Conservation (phyloP, 2,797 vertebrate species). For the Pagetopsis macropterus region DNA sequence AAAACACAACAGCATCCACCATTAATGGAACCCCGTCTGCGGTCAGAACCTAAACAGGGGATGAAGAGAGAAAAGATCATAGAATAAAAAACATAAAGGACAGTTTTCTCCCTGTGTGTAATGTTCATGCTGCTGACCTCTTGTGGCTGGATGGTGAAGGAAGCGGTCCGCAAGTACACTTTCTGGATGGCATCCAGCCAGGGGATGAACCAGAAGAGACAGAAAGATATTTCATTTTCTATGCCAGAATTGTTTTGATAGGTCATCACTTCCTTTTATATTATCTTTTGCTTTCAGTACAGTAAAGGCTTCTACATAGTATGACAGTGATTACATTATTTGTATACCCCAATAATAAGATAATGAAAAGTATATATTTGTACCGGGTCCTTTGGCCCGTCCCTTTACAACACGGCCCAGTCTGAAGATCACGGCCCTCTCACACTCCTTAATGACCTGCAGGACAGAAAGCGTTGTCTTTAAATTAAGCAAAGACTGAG, state of each 20-base stretch:
- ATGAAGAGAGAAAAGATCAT: neutral
- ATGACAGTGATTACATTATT: too few species aligned
- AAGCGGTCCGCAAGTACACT: constrained; percentile 67
- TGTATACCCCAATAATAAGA: too few species aligned
- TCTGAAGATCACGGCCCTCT: constrained; percentile 71
- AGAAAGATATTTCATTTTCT: too few species aligned
- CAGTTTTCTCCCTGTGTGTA: neutral
- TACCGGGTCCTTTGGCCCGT: constrained; percentile 69
- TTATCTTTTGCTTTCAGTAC: too few species aligned
- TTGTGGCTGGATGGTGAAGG: constrained; percentile 66
- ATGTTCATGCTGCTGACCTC: too few species aligned
- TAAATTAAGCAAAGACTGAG: too few species aligned
- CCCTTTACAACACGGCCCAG: constrained; percentile 51
- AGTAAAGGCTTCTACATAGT: too few species aligned
- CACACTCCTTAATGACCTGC: constrained; percentile 72
- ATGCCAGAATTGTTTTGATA: too few species aligned
- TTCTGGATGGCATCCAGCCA: constrained; percentile 70
- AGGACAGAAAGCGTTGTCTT: neutral
- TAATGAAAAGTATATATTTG: neutral
- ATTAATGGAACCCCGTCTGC: constrained; percentile 83
- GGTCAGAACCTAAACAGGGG: constrained; percentile 76
- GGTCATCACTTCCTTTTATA: too few species aligned
- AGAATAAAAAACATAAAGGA: too few species aligned
- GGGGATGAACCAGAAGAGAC: constrained; percentile 66
- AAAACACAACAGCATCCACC: constrained; percentile 85